Evolutionary conservation across 2,113 vertebrate genomes (phyloP), one percentile per base, ranked within the genome.

Genomic region (Vicugna pacos): DNA sequence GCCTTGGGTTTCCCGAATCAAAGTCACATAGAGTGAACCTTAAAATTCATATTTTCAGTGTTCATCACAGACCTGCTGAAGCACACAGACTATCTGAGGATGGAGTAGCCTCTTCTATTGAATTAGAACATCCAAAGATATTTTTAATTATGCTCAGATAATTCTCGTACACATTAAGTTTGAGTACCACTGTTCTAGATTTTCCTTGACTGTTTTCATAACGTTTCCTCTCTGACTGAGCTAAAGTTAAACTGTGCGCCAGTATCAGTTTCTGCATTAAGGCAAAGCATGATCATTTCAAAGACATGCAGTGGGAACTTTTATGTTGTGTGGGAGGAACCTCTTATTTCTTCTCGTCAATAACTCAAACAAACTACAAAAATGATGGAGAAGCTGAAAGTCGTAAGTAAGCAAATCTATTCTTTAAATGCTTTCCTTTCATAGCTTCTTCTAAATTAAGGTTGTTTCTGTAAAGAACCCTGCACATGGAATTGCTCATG

Each of bases 281-380:
- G 83, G 46, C 8, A 12, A 0, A 1, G 6, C 30, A 4, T n/a
- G 80, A 92, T 85, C 10, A 84, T 88, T 97, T 89, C 69, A 54
- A n/a, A 81, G 92, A 89, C 11, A 95, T 67, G 1, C 0, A 32
- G 58, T 19, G 9, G 54, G 38, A 89, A 77, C 35, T 58, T 60
- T 70, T 79, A 64, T 42, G 5, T 14, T 75, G 32, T 72, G 19
- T 92, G 11, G 80, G 50, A 93, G 32, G 62, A 83, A 69, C 15
- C 15, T 82, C 73, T 86, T 77, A 82, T 72, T 91, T 35, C 14
- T 93, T 87, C 48, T 76, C 19, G 80, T 38, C 60, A 93, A 38
- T 87, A 94, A 70, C 10, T 81, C 35, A 82, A 42, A 20, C 48
- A 84, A 79, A 76, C 7, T 69, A 1, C 38, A 70, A 84, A 83